Evolutionary conservation across 1,140 invertebrate genomes (phyloP), one percentile per base, ranked within the genome.

Genomic region (Hyphantria cunea): DNA sequence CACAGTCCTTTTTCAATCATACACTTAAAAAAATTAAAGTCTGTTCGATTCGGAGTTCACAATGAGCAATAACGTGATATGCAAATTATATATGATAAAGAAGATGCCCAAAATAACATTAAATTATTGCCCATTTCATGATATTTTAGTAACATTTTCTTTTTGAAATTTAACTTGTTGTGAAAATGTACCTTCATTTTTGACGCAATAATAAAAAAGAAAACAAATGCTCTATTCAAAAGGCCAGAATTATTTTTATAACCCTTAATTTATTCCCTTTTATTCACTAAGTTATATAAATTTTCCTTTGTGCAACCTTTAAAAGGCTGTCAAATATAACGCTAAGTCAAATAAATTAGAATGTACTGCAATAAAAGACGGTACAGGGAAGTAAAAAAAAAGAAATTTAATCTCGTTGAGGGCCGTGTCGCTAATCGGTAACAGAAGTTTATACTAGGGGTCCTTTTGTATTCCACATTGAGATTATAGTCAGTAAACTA

Each of bases 401-500:
- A 73, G 71, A 25, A 71, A 69, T 74, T 73, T 79, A 71, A 76
- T 74, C 69, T 65, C 52, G 69, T 76, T 72, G 44, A 58, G 54
- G 71, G 68, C 32, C 65, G 64, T 70, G 68, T 66, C 64, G 64
- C 66, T 77, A 78, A 80, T 80, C 72, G 72, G 54, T 59, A 59
- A 67, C 69, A 74, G 64, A 68, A 72, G 71, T 72, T 70, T 70
- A 61, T 67, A 74, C 65, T 58, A 31, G 56, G 66, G 56, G 31
- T 56, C 45, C 56, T 39, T 39, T 44, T 61, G 49, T 14, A 37
- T 6, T 63, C 44, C 4, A 33, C 51, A 51, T 1, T 25, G 5
- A 25, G 17, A 25, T 25, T 25, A 1, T 25, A 25, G 17, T 5
- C 17, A 25, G 17, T 25, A 25, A 25, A 25, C 17, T 25, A 25